Conservation (phyloP, 2,888 invertebrate genomes). For the Meganola albula region DNA sequence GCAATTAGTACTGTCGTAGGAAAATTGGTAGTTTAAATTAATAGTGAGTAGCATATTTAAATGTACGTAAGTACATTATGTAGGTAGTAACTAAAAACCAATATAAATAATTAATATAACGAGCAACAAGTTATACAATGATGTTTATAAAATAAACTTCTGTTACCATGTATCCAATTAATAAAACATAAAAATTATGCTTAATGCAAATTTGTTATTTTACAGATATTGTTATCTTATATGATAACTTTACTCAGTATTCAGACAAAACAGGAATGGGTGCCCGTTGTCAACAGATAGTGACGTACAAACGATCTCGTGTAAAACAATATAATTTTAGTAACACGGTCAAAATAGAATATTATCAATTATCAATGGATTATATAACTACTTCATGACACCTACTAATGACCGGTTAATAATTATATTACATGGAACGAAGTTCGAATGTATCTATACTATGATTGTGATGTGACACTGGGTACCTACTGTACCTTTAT, state of each 20-base stretch:
- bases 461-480: too few species aligned
- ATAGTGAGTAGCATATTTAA: too few species aligned
- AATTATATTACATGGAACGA: too few species aligned
- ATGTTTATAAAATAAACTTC: constrained; percentile 12
- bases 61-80: too few species aligned
- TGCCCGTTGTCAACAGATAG: constrained; percentile 24
- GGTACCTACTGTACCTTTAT: too few species aligned
- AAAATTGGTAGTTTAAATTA: too few species aligned
- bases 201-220: constrained; percentile 30
- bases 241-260: constrained; percentile 19
- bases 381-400: constrained; percentile 8
- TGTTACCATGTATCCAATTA: constrained; percentile 26
- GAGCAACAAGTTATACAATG: too few species aligned
- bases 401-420: constrained; percentile 10
- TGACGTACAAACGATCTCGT: constrained; percentile 8
- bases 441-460: too few species aligned
- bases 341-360: constrained; percentile 20
- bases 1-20: too few species aligned
- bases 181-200: constrained; percentile 11
- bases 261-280: constrained; percentile 32
- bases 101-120: too few species aligned
- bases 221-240: constrained; percentile 24
- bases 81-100: too few species aligned
- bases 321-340: constrained; percentile 25
- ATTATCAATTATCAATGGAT: constrained; percentile 18